Conservation (phyloP, 2,888 invertebrate genomes). For the Trachelus stipa region DNA sequence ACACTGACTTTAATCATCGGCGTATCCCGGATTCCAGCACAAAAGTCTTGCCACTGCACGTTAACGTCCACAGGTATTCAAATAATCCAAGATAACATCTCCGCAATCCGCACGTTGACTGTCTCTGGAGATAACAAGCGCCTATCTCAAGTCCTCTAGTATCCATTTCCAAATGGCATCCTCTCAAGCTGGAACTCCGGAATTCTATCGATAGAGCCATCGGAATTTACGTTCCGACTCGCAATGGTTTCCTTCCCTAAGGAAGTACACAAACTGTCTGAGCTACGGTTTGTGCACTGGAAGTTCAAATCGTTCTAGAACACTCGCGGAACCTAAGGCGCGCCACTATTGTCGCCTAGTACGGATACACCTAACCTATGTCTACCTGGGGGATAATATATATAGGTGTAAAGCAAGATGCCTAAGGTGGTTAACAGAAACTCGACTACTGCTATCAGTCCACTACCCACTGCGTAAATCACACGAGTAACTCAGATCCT, state of each 20-base stretch:
- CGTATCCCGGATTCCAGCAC: not conserved
- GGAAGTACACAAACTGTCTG: conserved; percentile 2
- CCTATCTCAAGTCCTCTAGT: not conserved
- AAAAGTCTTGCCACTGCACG: not conserved
- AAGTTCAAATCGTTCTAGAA: not conserved
- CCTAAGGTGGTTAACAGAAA: not conserved
- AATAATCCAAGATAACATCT: not conserved
- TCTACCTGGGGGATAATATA: not conserved
- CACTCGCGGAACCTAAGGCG: not conserved
- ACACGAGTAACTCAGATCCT: not conserved
- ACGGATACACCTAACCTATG: not conserved
- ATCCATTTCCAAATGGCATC: not conserved
- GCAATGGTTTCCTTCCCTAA: conserved; percentile 25
- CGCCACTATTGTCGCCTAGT: not conserved
- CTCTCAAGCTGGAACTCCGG: not conserved
- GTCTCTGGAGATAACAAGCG: not conserved
- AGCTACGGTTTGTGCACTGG: not conserved
- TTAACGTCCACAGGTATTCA: not conserved
- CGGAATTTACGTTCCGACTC: conserved; percentile 21
- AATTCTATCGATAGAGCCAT: conserved; percentile 18
- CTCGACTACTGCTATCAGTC: not conserved
- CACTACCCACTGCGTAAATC: not conserved
- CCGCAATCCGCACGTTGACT: not conserved
- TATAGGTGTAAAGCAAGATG: not conserved
- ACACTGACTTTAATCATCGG: not conserved